Base-by-base conservation (phyloP, 2,797 vertebrate species). In the Hoplostethus mediterraneus region DNA sequence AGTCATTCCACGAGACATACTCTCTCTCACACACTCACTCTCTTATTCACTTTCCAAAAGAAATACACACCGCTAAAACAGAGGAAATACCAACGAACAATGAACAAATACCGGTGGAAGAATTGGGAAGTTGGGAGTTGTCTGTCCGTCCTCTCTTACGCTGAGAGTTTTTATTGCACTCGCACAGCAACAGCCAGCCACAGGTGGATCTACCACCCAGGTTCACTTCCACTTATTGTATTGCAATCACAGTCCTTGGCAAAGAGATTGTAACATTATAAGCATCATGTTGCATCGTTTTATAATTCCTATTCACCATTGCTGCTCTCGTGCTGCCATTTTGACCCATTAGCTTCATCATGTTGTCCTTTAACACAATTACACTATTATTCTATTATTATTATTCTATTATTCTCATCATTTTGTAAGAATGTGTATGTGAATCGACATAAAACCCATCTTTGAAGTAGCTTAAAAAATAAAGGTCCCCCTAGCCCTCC, bases 161-260 rank as follows among this genome's bases (percentile, higher is more conserved):
- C n/a, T 2, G 0, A n/a, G 10, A 0, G 5, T 57, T 63, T 72
- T 40, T 16, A 40, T 36, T 51, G 36, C 62, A 70, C 66, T 63
- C n/a, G 53, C 47, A 21, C 17, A 10, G 48, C 0, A 3, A 53
- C 3, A 0, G 10, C 3, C n/a, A n/a, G 53, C 11, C 4, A 58
- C 63, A 60, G 69, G 33, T 71, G 71, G 70, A 79, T 63, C 56
- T 62, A 14, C 53, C 56, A 49, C 52, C 53, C 28, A 44, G 59
- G 31, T 70, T 71, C 4, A 40, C 60, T 82, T 85, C 77, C 73
- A 73, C 45, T 52, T 31, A 73, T 78, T 81, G 71, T 70, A 65
- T 36, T n/a, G 10, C 3, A 16, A 8, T 44, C 21, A 21, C 21
- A 21, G 21, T 21, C 21, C 21, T 21, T 21, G 21, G 21, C 21